Evolutionary conservation across 2,888 invertebrate species (phyloP), one percentile per base, ranked within the genome.

Genomic region (Eristalis intricaria): DNA sequence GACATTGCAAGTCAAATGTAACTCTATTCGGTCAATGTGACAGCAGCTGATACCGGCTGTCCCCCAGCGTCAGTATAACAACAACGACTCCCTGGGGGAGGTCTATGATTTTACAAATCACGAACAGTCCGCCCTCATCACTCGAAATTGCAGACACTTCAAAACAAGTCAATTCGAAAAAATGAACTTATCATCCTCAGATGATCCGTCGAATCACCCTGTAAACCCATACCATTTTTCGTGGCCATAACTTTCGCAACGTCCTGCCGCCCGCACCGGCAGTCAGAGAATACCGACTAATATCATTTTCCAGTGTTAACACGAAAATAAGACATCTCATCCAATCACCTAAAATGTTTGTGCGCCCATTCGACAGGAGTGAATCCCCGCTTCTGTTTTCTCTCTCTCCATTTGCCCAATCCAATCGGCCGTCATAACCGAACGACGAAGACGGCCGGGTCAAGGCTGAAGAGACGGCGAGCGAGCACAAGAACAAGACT

Each of bases 301-400:
- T 56, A 26, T 26, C 35, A 22, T 23, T 29, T 76, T 26, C 10
- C 65, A 29, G 26, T 63, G 69, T 50, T 66, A 60, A 60, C 60
- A 68, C n/a, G 19, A 66, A 19, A 73, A 66, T 71, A 71, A 79
- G 79, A 60, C 58, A 71, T 71, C n/a, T 15, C 35, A 74, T 76
- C 84, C 63, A 81, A 71, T 83, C 83, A 77, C 73, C 60, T 68
- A 68, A 84, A 76, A 80, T 70, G 61, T 40, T 69, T 80, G 50
- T 5, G 4, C 56, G 58, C 26, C 50, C 50, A 50, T 50, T 50
- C 50, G 50, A 50, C n/a, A 19, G 50, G 50, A 19, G 50, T 0
- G 50, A 19, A 19, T 0, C 19, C 50, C n/a, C n/a, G 13, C 8
- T 40, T 40, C 66, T 68, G 56, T 65, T 63, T 5, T 29, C n/a